Evolutionary conservation across 2,888 invertebrate genomes (phyloP), one percentile per base, ranked within the genome.

Genomic region (Cinara cedri): DNA sequence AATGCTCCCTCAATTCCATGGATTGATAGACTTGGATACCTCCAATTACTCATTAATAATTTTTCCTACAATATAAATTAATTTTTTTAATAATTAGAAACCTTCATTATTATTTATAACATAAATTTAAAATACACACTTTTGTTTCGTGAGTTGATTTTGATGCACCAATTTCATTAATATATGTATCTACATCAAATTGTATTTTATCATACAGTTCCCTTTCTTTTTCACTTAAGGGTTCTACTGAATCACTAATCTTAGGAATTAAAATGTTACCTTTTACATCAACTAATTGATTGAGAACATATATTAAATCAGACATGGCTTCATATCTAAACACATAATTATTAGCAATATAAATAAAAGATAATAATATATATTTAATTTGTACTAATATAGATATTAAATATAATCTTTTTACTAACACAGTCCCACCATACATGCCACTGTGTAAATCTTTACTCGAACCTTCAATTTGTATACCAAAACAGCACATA

Each of bases 1-100:
- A 97, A 97, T 9, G 98, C 98, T 46, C 91, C 97, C 88, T 98
- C 96, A 84, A 98, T 94, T 57, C 97, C 98, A 86, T 99, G 98
- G 68, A 98, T 88, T 0, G 98, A 98, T 11, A 98, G 88, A 74
- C 93, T 93, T 2, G 98, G 98, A 85, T 91, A 93, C 75, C 98
- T 90, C 98, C 98, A 99, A 81, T 98, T 90, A 85, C 94, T 93
- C 96, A 97, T 96, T 83, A 99, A 86, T 19, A 97, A 87, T 84
- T 94, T 89, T 70, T 90, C 91, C 87, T 88, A 85, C 46, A 83
- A 72, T 54, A 55, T 21, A 21, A 55, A 21, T 55, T 16, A 51
- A 51, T 1, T 51, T 49, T 14, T 49, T 51, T 51, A 16, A 51
- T 49, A 49, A 34, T 3, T 34, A 34, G 6, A 6, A 4, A 34